Base-by-base conservation (phyloP, 2,888 invertebrate genomes). In the Temnothorax ravouxi region DNA sequence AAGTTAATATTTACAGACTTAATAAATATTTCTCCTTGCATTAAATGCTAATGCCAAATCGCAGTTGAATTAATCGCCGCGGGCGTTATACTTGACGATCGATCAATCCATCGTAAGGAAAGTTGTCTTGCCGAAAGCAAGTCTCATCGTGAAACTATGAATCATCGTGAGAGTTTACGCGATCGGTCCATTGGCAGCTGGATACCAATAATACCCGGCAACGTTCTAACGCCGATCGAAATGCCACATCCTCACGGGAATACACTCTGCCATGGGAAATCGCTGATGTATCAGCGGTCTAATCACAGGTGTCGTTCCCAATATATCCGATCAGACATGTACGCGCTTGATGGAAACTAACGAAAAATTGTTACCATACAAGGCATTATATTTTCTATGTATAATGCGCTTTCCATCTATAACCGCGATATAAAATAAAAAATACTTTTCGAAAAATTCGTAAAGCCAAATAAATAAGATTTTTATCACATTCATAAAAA, bases 61-160 rank as follows among this genome's bases (percentile, higher is more conserved):
- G 44, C 34, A 71, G 29, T 44, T 21, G 5, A 80, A 25, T 21
- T 47, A 72, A 59, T 59, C 8, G 34, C 71, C 79, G 47, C 76
- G 29, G 5, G 25, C 15, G 38, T 71, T 38, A 54, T 38, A 54
- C 21, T 79, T 15, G 47, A 44, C 59, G 50, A 79, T 67, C 56
- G 34, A 69, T 69, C 41, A 29, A 52, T 71, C 41, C 25, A n/a
- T 81, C 80, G 84, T 82, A 74, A 90, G 87, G 91, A 91, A 91
- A 90, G 88, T 89, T 86, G 89, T 87, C 83, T 88, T 87, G 88
- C 88, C 90, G 87, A 90, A 91, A 91, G 91, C 86, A 44, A 86
- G 79, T 85, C 82, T 90, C 81, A 84, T 84, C 83, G 84, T 80
- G 77, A 88, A 88, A 85, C 84, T 85, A 83, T 76, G 86, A 89